phyloP scores from a whole-genome alignment of 1,140 invertebrate species.

The Cephus cinctus region DNA sequence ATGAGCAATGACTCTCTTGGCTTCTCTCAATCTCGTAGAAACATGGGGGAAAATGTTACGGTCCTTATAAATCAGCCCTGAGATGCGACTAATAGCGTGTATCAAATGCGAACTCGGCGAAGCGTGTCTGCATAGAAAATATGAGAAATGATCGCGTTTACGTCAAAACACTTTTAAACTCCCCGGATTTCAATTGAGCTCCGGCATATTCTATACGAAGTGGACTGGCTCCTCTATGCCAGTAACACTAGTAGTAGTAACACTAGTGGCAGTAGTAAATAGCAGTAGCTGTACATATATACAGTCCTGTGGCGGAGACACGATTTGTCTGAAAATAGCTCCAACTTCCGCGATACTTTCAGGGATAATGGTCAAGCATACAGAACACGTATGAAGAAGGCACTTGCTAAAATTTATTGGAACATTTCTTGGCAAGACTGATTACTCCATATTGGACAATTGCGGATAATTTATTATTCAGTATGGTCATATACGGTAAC shows the following conservation, averaged over 20 bases:
- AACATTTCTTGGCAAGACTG: too few relatives aligned
- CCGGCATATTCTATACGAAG: conserved; percentile 34
- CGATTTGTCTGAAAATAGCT: conserved; percentile 30
- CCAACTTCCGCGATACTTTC: conserved; percentile 30
- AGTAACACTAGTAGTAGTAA: too few relatives aligned
- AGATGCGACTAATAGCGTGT: conserved; percentile 50
- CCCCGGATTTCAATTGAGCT: conserved; percentile 38
- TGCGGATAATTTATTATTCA: too few relatives aligned
- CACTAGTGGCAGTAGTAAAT: too few relatives aligned
- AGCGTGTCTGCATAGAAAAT: conserved; percentile 40
- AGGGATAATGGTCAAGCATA: conserved; percentile 21
- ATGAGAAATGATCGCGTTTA: conserved; percentile 48
- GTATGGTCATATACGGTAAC: too few relatives aligned
- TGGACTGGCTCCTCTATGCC: conserved; percentile 16
- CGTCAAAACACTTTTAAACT: conserved; percentile 54
- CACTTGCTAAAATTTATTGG: conserved; percentile 21
- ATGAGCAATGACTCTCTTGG: too few relatives aligned
- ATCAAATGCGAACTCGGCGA: conserved; percentile 43
- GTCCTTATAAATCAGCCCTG: conserved; percentile 46
- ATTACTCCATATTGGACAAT: too few relatives aligned
- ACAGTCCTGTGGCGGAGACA: conserved; percentile 19
- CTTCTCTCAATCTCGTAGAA: too few relatives aligned
- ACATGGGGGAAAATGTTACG: conserved; percentile 7
- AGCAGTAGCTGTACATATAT: too few relatives aligned
- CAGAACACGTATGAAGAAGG: conserved; percentile 17